phyloP scores from a whole-genome alignment of 2,888 invertebrate species.

The Scotopteryx bipunctaria region DNA sequence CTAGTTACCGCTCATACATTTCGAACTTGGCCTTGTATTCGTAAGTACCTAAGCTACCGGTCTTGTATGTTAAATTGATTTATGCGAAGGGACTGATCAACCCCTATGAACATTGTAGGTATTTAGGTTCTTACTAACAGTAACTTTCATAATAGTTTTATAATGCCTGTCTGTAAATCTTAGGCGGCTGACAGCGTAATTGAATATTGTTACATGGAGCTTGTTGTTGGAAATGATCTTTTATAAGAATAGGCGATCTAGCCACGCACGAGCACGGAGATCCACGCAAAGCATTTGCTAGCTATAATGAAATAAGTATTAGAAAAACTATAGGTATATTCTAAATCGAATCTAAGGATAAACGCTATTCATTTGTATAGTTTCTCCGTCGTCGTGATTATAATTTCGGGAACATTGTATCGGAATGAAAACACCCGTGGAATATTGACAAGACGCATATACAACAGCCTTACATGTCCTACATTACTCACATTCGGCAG shows the following conservation, averaged over 20 bases:
- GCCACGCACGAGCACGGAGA: too few relatives aligned
- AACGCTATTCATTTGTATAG: too few relatives aligned
- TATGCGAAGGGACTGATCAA: constrained; percentile 27
- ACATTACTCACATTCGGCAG: too few relatives aligned
- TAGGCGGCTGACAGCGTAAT: neutral
- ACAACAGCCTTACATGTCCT: too few relatives aligned
- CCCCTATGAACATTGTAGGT: constrained; percentile 5
- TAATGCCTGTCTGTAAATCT: neutral
- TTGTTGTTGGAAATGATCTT: neutral
- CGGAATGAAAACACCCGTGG: too few relatives aligned
- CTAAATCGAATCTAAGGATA: too few relatives aligned
- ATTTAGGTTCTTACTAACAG: neutral
- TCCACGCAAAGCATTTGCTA: too few relatives aligned
- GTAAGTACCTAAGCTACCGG: constrained; percentile 31
- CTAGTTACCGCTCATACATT: constrained; percentile 30
- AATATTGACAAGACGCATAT: too few relatives aligned
- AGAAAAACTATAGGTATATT: too few relatives aligned
- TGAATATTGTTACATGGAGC: neutral
- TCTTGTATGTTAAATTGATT: constrained; percentile 35
- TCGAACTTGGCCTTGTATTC: constrained; percentile 35
- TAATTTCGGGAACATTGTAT: too few relatives aligned
- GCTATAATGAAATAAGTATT: too few relatives aligned
- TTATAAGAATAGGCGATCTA: neutral
- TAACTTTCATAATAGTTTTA: constrained; percentile 1
- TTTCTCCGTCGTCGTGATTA: too few relatives aligned